Evolutionary conservation across 2,797 vertebrate species (phyloP), one percentile per base, ranked within the genome.

Genomic region (Bradypodion pumilum): DNA sequence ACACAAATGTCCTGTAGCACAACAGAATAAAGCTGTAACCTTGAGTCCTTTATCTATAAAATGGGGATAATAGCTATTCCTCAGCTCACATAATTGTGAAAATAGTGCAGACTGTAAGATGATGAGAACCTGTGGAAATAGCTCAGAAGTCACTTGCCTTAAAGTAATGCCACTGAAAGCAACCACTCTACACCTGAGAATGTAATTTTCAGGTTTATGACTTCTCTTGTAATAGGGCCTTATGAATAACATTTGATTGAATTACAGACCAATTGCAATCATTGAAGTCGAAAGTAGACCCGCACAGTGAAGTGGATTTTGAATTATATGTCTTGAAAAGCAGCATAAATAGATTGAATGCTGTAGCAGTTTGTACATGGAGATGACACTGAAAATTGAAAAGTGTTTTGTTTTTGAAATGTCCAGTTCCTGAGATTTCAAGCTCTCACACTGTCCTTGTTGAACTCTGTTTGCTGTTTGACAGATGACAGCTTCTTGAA

Each of bases 371-470:
- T 21, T 15, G 32, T 42, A 72, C 2, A n/a, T 69, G 81, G 42
- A 85, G 88, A 69, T 77, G 76, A 81, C 86, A 87, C 72, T 46
- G 80, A 83, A 82, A 89, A 87, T 72, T 46, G 80, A 83, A 82
- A 89, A 82, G 25, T 9, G 46, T 90, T 76, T 85, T 90, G 40
- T 80, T 78, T 81, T 90, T 25, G 70, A 80, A 86, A 56, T n/a
- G 5, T 74, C n/a, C 80, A 82, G 16, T 86, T 35, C 27, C 59
- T 65, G 66, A 84, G 69, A 49, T 74, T 1, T 49, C 73, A 10
- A 77, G 85, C 44, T 81, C 83, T n/a, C 42, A 21, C 10, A 21
- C 10, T 37, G 16, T 44, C 37, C 32, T 52, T 74, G 12, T 52
- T 72, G 52, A 62, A 70, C 79, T 72, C 23, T 35, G 49, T 72